Conservation (phyloP, 92 coral and sea anemone species). For the Muricea muricata region DNA sequence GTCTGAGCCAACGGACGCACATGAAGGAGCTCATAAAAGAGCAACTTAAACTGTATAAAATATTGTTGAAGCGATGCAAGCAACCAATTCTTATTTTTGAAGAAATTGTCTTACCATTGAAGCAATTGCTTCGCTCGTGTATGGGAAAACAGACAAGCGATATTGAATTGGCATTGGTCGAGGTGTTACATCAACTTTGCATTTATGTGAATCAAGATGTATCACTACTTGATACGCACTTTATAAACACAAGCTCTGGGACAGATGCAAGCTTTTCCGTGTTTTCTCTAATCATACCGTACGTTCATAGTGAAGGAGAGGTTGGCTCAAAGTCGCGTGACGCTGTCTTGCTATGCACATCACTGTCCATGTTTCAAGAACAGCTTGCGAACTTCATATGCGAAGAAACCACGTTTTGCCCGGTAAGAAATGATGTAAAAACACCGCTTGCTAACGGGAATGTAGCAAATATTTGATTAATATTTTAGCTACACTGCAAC, state of each 20-base stretch:
- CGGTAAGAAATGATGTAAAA: constrained; percentile 71
- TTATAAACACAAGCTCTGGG: constrained; percentile 80
- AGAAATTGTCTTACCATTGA: constrained; percentile 89
- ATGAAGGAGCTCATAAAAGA: constrained; percentile 85
- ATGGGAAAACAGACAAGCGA: constrained; percentile 71
- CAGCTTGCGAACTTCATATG: constrained; percentile 86
- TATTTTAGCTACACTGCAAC: background rate
- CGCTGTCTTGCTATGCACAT: constrained; percentile 92
- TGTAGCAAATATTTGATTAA: background rate
- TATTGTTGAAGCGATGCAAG: constrained; percentile 80
- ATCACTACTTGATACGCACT: constrained; percentile 83
- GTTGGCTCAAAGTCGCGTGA: constrained; percentile 94
- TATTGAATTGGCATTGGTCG: constrained; percentile 87
- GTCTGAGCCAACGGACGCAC: constrained; percentile 70
- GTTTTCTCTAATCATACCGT: constrained; percentile 89
- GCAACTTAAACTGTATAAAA: constrained; percentile 83
- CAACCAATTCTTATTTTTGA: constrained; percentile 83
- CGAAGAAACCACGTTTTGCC: constrained; percentile 94
- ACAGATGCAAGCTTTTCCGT: constrained; percentile 82
- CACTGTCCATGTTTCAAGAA: constrained; percentile 88
- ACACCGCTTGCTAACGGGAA: background rate
- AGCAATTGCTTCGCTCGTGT: constrained; percentile 84
- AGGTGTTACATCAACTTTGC: constrained; percentile 88
- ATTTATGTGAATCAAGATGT: constrained; percentile 93
- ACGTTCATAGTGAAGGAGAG: constrained; percentile 89